These are phyloP conservation scores for Agrochola macilenta DNA, from an alignment of 2,888 invertebrate species.

Conservation along the genomic window DNA sequence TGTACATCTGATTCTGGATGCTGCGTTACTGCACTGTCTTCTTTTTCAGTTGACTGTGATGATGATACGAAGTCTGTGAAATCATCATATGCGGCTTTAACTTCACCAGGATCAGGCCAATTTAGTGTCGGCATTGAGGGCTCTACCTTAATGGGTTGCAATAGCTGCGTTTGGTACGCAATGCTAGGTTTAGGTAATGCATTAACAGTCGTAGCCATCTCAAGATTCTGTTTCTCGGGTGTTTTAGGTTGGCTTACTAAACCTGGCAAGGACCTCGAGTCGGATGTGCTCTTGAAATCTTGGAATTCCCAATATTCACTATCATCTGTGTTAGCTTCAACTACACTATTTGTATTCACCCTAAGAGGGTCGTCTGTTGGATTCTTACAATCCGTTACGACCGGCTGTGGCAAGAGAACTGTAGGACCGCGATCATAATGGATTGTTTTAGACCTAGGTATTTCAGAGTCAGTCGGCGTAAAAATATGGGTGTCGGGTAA, in stretches of 20 bases:
- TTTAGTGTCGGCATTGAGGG: conserved; percentile 85
- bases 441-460: conserved; percentile 88
- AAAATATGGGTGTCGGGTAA: conserved; percentile 89
- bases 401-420: conserved; percentile 77
- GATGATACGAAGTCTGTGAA: conserved; percentile 85
- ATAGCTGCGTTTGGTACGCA: conserved; percentile 78
- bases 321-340: conserved; percentile 68
- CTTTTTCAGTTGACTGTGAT: conserved; percentile 70
- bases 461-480: conserved; percentile 89
- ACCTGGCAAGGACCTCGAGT: conserved; percentile 51
- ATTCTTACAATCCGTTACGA: conserved; percentile 65
- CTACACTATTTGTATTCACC: conserved; percentile 25
- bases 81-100: conserved; percentile 86
- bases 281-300: conserved; percentile 80
- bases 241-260: conserved; percentile 33
- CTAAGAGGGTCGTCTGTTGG: conserved; percentile 51
- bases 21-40: conserved; percentile 25
- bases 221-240: conserved; percentile 52
- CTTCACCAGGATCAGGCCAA: conserved; percentile 89
- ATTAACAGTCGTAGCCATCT: conserved; percentile 59
- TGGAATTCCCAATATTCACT: conserved; percentile 87
- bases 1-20: conserved; percentile 24
- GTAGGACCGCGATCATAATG: conserved; percentile 83
- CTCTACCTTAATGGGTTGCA: conserved; percentile 87
- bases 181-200: conserved; percentile 65